Conservation (phyloP, 2,797 vertebrate species). For the Crenuchus spilurus region DNA sequence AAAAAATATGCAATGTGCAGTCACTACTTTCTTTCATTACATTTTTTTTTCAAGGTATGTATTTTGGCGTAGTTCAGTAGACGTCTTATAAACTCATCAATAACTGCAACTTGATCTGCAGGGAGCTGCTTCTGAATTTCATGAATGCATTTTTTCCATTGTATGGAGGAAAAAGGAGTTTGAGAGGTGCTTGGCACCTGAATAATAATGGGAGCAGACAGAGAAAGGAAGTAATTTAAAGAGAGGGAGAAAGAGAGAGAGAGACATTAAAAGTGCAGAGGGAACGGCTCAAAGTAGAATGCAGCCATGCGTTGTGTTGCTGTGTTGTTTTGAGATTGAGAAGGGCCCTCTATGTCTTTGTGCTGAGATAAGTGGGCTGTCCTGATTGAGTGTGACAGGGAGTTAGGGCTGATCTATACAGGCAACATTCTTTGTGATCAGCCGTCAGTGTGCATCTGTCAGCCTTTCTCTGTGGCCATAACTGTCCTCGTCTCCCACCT, state of each 20-base stretch:
- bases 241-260: conserved; percentile 30
- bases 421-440: conserved; percentile 83
- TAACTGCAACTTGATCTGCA: conserved; percentile 75
- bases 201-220: conserved; percentile 19
- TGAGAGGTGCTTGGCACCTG: conserved; percentile 51
- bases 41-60: conserved; percentile 55
- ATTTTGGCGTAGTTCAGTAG: conserved; percentile 69
- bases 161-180: conserved; percentile 31
- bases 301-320: conserved; percentile 54
- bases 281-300: conserved; percentile 33
- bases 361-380: conserved; percentile 72
- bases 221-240: conserved; percentile 25
- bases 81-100: conserved; percentile 78
- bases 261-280: conserved; percentile 15
- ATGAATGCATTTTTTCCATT: conserved; percentile 69
- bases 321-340: conserved; percentile 64
- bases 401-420: conserved; percentile 74
- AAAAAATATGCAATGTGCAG: conserved; percentile 30
- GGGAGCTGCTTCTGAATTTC: conserved; percentile 75
- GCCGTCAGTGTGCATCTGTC: conserved; percentile 78
- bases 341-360: conserved; percentile 70
- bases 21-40: conserved; percentile 56
- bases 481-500: conserved; percentile 64
- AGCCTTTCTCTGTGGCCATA: conserved; percentile 48
- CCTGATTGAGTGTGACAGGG: conserved; percentile 81